Evolutionary conservation across 1,140 invertebrate genomes (phyloP), one percentile per base, ranked within the genome.

Genomic region (Laupala kohalensis): DNA sequence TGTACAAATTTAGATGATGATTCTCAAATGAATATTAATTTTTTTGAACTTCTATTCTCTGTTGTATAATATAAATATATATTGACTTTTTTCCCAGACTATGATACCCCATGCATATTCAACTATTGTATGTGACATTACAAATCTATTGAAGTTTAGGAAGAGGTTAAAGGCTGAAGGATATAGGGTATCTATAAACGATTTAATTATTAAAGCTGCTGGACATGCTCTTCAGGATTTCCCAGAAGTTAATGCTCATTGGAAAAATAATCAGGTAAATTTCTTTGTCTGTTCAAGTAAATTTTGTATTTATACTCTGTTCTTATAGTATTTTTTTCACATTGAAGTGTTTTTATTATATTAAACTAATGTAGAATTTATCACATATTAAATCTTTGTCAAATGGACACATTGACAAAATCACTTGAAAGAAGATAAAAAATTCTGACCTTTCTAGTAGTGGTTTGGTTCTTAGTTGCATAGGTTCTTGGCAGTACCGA

Each of bases 51-150:
- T n/a, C n/a, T n/a, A n/a, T n/a, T n/a, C n/a, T n/a, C n/a, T n/a
- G n/a, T n/a, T n/a, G n/a, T n/a, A n/a, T n/a, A n/a, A n/a, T n/a
- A n/a, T n/a, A n/a, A n/a, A n/a, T n/a, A n/a, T n/a, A n/a, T n/a
- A n/a, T n/a, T n/a, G n/a, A n/a, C n/a, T n/a, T 63, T 13, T 70
- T 64, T 69, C 63, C 84, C 85, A 29, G 72, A 69, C 24, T 6
- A 67, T 27, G 13, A 96, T 99, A 79, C 98, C 98, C 25, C 97
- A 99, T 82, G 99, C 98, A 82, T 99, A 99, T 81, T 83, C 98
- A 0, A 90, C 90, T 0, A 85, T 91, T 28, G 95, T 98, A 71
- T 85, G 97, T 63, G 87, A 90, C 77, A 89, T 98, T 77, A 95
- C 98, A 77, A 87, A 88, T 80, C 90, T 81, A 1, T 66, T 91